Evolutionary conservation across 2,113 vertebrate genomes (phyloP), one percentile per base, ranked within the genome.

Genomic region (Nesoenas mayeri): DNA sequence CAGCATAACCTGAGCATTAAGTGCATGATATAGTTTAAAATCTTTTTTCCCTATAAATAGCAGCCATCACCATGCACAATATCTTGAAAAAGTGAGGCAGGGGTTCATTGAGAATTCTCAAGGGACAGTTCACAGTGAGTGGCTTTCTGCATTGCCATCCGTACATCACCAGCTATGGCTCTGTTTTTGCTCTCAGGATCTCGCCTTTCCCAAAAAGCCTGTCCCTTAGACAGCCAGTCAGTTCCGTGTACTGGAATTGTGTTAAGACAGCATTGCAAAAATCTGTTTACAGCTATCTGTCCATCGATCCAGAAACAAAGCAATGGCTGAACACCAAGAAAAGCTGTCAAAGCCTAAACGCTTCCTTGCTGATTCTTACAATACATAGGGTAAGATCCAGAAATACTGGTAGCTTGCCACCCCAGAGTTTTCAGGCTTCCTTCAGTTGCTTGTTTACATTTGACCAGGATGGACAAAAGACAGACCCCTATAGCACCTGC

Each of bases 221-320:
- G 4, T 86, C 71, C 61, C 36, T 25, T 32, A 70, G 72, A 64
- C 89, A 91, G 93, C 81, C 93, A 92, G 58, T 95, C 84, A 93
- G 40, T 72, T 36, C 70, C 31, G 24, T 50, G 74, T 60, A 36
- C 83, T 88, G 79, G 91, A 88, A 93, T 88, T 94, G 85, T 93
- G 94, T 64, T 32, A 54, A 64, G 89, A 83, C 73, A 93, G 79
- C 16, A 42, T 66, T 87, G 82, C 69, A 70, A 74, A 90, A 79
- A 73, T 75, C 71, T 93, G 86, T 84, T 88, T 95, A 89, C 93
- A 95, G 84, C 87, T 94, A 26, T 88, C 88, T 94, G 93, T 91
- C 95, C 78, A 94, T 91, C 58, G 58, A 91, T 91, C 89, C 94
- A 96, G 93, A 92, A 93, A 81, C 64, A 85, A 77, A 91, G 61